Base-by-base conservation (phyloP, 2,888 invertebrate genomes). In the Blastobasis lacticolella region DNA sequence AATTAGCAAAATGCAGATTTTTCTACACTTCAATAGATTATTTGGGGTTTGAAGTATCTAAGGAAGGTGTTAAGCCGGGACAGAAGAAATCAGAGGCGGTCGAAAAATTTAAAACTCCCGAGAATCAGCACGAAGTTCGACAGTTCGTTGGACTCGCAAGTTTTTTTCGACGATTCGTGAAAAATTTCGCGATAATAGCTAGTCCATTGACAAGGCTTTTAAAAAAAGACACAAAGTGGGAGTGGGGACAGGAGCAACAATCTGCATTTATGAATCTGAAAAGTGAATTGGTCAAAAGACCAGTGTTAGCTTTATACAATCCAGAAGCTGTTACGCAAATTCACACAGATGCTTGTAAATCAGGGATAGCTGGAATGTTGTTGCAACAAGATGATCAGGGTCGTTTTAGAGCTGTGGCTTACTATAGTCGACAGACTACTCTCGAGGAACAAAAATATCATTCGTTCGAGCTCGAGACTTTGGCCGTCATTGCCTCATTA, bases 401-500 rank as follows among this genome's bases (percentile, higher is more conserved):
- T 6, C 5, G 8, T 0, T 54, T 54, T 23, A 56, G 54, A 10
- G 66, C 63, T 1, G 57, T 78, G 0, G 59, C 66, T 0, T 75
- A 67, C 48, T 66, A 51, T 42, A 71, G 69, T 41, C 56, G 66
- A 46, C 62, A 63, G 49, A 64, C 72, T 5, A 67, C 65, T 1
- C 54, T 50, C 2, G 60, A 64, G 0, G 74, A 78, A 56, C 36
- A 49, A 5, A 62, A 61, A 8, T 73, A 71, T 44, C 61, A 63
- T 8, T 60, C 64, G 5, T 63, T 65, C 23, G 75, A 81, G 46
- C 51, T 72, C 6, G 77, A 78, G 49, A 60, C 64, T 0, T 54
- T 79, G 7, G 77, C 77, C 0, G 59, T 76, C 0, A 66, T 75
- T 0, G 67, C 62, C 38, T 58, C 67, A 0, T 47, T 75, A 0